Conservation (phyloP, 2,113 vertebrate species). For the Megaceryle maxima region DNA sequence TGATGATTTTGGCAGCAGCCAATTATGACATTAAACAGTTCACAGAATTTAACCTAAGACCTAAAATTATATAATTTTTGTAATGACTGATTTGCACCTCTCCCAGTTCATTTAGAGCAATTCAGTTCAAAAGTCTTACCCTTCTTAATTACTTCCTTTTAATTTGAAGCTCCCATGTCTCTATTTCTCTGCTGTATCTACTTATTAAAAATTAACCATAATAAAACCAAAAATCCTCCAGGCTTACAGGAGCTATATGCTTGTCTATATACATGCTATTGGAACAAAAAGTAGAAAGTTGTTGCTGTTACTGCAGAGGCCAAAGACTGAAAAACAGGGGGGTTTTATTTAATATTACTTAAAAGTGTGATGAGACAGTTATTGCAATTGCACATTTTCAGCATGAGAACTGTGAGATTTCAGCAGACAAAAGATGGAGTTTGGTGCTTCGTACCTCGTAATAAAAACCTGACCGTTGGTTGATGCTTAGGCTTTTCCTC, state of each 20-base stretch:
- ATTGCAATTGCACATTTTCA: background rate
- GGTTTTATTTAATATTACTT: constrained; percentile 4
- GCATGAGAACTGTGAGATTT: background rate
- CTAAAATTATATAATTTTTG: constrained; percentile 76
- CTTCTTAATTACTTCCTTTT: constrained; percentile 67
- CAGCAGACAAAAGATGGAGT: background rate
- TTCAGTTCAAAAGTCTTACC: constrained; percentile 55
- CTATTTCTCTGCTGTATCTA: constrained; percentile 39
- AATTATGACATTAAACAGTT: constrained; percentile 83
- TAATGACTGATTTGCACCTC: constrained; percentile 71
- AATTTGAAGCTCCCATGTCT: constrained; percentile 43
- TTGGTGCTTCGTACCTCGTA: background rate
- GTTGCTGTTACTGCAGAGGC: constrained; percentile 4
- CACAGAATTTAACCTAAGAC: constrained; percentile 74
- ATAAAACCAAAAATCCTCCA: constrained; percentile 23
- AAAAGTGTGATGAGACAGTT: background rate
- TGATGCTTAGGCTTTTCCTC: background rate
- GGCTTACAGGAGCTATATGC: constrained; percentile 16
- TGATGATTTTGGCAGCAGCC: constrained; percentile 75
- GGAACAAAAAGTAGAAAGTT: constrained; percentile 56
- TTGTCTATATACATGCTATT: constrained; percentile 14
- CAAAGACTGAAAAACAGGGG: background rate
- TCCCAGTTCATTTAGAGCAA: constrained; percentile 31
- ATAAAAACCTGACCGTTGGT: background rate
- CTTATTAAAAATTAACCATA: constrained; percentile 71